Evolutionary conservation across 2,888 invertebrate species (phyloP).

Genomic region (Leptinotarsa tumamoca): DNA sequence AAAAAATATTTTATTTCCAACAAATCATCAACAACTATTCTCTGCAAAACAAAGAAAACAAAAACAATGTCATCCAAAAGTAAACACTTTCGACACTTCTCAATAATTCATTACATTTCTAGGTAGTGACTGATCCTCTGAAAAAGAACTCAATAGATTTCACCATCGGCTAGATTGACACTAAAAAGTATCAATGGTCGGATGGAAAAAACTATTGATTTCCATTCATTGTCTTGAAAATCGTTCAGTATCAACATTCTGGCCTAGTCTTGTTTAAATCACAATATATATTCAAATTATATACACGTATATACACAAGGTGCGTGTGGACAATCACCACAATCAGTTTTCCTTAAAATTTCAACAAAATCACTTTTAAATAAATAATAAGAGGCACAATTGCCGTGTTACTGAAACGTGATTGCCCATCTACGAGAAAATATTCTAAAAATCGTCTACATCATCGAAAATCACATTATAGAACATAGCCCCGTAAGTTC

Average conservation of each 20-base stretch:
- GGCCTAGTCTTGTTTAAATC: not conserved
- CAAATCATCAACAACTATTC: constrained; percentile 42
- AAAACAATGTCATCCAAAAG: constrained; percentile 21
- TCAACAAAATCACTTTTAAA: not conserved
- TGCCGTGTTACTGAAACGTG: not conserved
- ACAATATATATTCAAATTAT: constrained; percentile 2
- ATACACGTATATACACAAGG: no score
- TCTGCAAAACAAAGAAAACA: constrained; percentile 32
- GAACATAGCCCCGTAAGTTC: constrained; percentile 90
- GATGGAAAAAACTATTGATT: not conserved
- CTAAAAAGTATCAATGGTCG: not conserved
- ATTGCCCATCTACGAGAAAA: constrained; percentile 6
- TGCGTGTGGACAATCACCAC: not conserved
- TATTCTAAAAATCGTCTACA: constrained; percentile 37
- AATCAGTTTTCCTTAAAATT: not conserved
- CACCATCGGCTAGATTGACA: not conserved
- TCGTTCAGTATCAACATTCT: not conserved
- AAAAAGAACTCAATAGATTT: not conserved
- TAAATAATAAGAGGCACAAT: not conserved
- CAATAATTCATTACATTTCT: constrained; percentile 13
- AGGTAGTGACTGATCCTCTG: not conserved
- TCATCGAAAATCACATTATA: constrained; percentile 75
- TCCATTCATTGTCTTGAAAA: not conserved
- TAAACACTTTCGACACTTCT: constrained; percentile 24
- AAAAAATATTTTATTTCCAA: constrained; percentile 55